Evolutionary conservation across 1,140 invertebrate genomes (phyloP), one percentile per base, ranked within the genome.

Genomic region (Penaeus indicus): DNA sequence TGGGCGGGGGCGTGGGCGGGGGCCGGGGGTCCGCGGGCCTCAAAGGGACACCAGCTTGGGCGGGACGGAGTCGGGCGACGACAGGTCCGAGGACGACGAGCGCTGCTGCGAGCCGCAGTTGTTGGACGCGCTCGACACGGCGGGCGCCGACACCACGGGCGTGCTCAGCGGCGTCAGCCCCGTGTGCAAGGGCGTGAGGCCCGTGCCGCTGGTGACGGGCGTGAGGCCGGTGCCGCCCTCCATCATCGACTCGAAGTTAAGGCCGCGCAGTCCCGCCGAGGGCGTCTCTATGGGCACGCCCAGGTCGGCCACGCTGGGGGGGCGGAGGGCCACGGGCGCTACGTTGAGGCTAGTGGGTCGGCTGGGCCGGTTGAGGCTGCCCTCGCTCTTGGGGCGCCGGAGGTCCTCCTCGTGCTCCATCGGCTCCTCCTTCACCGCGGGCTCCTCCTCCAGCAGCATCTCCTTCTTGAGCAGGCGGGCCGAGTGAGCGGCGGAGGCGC

Each of bases 231-330:
- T 98, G 86, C 97, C 97, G 75, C 97, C 97, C 91, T 97, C 97
- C 96, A 98, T 97, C 84, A 98, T 94, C 77, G 96, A 97, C 90
- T 98, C 97, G 92, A 98, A 98, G 93, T 97, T 97, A 92, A 98
- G 97, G 61, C 95, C 95, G 3, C 87, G 87, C 88, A 97, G 96
- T 38, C 97, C 97, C 90, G 95, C 96, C 82, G 97, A 97, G 0
- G 97, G 97, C 3, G 97, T 98, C 84, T 95, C 96, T 86, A 98
- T 97, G 80, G 96, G 94, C 82, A 98, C 94, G 42, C 96, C 97
- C 22, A 95, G 95, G 75, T 96, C 85, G 22, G 84, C 67, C 78
- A 88, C 62, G 38, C 38, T 79, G 54, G 85, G 82, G 42, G 82
- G 81, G 25, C 79, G 81, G 10, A 91, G 84, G 18, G 85, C 82